Evolutionary conservation across 2,797 vertebrate species (phyloP), one percentile per base, ranked within the genome.

Genomic region (Echiichthys vipera): DNA sequence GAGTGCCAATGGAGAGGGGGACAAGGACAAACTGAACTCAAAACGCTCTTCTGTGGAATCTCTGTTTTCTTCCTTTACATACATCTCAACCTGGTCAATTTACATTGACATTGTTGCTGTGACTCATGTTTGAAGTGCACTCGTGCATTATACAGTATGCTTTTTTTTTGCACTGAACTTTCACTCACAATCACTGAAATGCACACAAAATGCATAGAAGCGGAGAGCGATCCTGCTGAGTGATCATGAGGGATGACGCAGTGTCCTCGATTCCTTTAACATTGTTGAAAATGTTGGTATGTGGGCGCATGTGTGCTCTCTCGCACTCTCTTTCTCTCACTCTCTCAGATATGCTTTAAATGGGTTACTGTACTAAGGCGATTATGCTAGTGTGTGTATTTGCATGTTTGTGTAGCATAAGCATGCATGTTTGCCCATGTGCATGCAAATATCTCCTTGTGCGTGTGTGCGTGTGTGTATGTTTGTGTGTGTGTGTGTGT

Each of bases 281-380:
- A 83, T 72, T 84, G 87, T 85, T 89, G 79, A 86, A 86, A 65
- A 85, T 80, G 45, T 90, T 70, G 70, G 67, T 83, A 84, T 76
- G 89, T 91, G 73, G 87, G 90, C 77, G 81, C 92, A 78, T 67
- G 71, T 84, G 73, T 83, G 62, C 71, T 65, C 61, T 75, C 65
- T 56, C 66, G 69, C 68, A 50, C 47, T 46, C 51, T 51, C 69
- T 67, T 25, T 40, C 54, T 51, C 42, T 34, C 66, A 40, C 74
- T 32, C 50, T 39, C 67, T 68, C 55, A 73, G 77, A 88, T 86
- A 80, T 85, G 80, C 88, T 88, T 85, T 89, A 91, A 92, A 91
- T 91, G 87, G 92, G 90, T 90, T 93, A 93, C 88, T 90, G 88
- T 90, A 91, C 81, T 92, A 86, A 89, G 81, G 77, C 63, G 78